A percentile compares a stretch with the other conserved stretches of the same genome.
Conservation (phyloP, 2,888 invertebrate genomes). For the Chrysomela aeneicollis region DNA sequence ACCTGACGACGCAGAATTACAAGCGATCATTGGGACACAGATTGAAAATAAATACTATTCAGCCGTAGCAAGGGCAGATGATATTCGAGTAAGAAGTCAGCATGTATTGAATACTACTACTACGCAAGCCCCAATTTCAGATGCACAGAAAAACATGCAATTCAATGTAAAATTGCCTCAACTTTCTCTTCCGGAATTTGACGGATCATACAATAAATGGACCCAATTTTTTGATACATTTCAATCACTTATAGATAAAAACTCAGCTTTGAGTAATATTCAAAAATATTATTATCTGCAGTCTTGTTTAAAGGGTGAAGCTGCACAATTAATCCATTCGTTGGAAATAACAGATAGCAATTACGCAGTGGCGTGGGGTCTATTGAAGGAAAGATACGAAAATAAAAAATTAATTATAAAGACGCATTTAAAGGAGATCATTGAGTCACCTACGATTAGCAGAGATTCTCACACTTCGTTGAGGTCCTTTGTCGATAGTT, state of each 20-base stretch:
- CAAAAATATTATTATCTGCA: slow-evolving; percentile 27
- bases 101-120: not conserved
- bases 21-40: not conserved
- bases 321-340: slow-evolving; percentile 16
- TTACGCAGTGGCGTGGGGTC: slow-evolving; percentile 22
- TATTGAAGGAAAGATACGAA: slow-evolving; percentile 23
- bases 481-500: slow-evolving; percentile 21
- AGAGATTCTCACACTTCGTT: slow-evolving; percentile 17
- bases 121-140: not conserved
- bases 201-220: slow-evolving; percentile 22
- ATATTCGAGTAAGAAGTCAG: not conserved
- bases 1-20: not conserved
- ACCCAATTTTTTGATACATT: slow-evolving; percentile 19
- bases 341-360: slow-evolving; percentile 17
- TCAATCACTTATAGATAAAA: slow-evolving; percentile 13
- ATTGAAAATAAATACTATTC: slow-evolving; percentile 19
- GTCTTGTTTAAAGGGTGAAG: slow-evolving; percentile 27
- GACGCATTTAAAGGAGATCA: slow-evolving; percentile 25
- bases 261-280: slow-evolving; percentile 3
- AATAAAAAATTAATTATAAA: slow-evolving; percentile 20
- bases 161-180: slow-evolving; percentile 20
- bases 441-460: slow-evolving; percentile 11
- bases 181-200: slow-evolving; percentile 17
- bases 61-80: slow-evolving; percentile 3
- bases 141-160: not conserved